phyloP scores from a whole-genome alignment of 2,797 vertebrate genomes.

The Coccyzus lansbergi region DNA sequence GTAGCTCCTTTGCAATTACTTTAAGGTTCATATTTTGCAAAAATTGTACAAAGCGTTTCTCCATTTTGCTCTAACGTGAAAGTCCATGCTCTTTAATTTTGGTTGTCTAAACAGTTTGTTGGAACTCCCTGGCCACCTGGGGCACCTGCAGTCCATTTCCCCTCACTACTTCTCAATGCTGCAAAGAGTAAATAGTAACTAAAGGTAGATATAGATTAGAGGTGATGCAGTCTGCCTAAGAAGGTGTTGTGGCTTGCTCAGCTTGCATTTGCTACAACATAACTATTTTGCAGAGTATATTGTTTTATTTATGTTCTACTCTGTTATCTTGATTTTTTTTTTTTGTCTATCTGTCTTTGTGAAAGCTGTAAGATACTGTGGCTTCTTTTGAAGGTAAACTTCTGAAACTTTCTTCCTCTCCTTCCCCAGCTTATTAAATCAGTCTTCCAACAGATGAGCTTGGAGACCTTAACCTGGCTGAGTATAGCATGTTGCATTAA shows the following conservation, averaged over 20 bases:
- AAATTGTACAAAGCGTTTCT: neutral
- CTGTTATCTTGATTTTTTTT: neutral
- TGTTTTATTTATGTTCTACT: neutral
- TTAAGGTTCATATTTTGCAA: neutral
- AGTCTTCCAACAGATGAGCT: neutral
- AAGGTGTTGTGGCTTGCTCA: neutral
- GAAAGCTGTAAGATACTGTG: neutral
- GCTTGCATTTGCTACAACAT: neutral
- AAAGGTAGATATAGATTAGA: neutral
- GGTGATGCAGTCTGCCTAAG: neutral
- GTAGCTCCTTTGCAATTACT: neutral
- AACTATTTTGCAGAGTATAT: neutral
- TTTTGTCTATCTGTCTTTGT: neutral
- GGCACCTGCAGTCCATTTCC: neutral
- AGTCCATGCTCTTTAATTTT: neutral
- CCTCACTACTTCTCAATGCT: neutral
- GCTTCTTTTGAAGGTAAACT: neutral
- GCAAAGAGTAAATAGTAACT: neutral
- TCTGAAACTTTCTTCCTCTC: neutral
- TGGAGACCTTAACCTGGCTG: neutral
- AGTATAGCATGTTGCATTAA: neutral
- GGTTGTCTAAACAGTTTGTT: neutral
- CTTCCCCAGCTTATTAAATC: neutral
- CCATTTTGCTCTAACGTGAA: neutral
- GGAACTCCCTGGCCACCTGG: fast-evolving